Base-by-base conservation (phyloP, 2,113 vertebrate species). In the Melospiza melodia region DNA sequence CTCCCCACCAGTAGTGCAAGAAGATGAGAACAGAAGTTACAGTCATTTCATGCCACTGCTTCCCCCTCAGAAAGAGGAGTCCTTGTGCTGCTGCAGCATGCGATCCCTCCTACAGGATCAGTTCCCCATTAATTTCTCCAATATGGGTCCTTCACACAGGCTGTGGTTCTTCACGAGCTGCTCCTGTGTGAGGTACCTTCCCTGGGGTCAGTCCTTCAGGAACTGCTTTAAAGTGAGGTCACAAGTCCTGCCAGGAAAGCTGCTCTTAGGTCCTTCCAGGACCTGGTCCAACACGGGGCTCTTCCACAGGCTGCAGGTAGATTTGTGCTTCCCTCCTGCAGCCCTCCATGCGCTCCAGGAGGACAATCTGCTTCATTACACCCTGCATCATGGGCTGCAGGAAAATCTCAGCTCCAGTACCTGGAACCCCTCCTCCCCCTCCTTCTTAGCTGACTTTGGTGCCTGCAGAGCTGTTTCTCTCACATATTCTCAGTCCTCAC, bases 291-390 rank as follows among this genome's bases (percentile, higher is more conserved):
- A 30, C 46, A 39, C 4, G 39, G 54, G 46, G 28, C 69, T 75
- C 46, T 74, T 61, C 46, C 46, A 61, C 23, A 37, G 54, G 16
- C 46, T 61, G 28, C 28, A 46, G 46, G 33, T 67, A 28, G 52
- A 52, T 58, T 89, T 74, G 52, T 67, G 52, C 44, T 81, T 44
- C 52, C 12, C 61, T 81, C 8, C 52, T 59, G 44, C 24, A 49
- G 37, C 66, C 15, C 33, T 66, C 61, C 1, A 1, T 24, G 52
- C 0, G 0, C 33, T 46, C 33, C 69, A 51, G 77, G 25, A 67
- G 30, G 44, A 67, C 52, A 58, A 14, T 23, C 77, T 74, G 44
- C 15, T 59, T 51, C 2, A 6, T 37, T 49, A 14, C 3, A 31
- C 21, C 9, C 43, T 65, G 25, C 67, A 31, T 55, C 15, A 44